Evolutionary conservation across 2,797 vertebrate genomes (phyloP).

Genomic region (Naso thynnoides): DNA sequence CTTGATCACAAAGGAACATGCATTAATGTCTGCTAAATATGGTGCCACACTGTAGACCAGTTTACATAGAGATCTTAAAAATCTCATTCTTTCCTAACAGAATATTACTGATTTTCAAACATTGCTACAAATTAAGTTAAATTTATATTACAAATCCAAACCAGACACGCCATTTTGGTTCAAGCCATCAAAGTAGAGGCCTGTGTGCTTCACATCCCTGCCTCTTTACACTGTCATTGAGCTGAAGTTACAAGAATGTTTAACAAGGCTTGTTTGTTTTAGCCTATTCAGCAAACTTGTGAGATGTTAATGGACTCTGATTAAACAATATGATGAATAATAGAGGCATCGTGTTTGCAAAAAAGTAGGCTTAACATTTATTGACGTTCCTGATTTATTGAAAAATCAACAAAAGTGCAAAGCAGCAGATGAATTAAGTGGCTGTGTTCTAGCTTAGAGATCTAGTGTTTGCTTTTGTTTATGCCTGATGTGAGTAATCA

Average conservation of each 20-base stretch:
- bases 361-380: not conserved
- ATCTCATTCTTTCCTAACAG: not conserved
- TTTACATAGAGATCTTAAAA: too few species aligned
- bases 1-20: too few species aligned
- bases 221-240: not conserved
- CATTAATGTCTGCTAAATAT: too few species aligned
- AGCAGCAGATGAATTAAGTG: not conserved
- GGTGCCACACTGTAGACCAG: too few species aligned
- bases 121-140: not conserved
- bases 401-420: not conserved
- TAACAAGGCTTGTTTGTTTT: not conserved
- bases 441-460: not conserved
- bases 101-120: not conserved
- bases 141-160: not conserved
- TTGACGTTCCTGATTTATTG: not conserved
- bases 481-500: not conserved
- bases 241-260: not conserved
- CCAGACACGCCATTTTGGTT: too few species aligned
- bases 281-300: not conserved
- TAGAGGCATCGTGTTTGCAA: not conserved
- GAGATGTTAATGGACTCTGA: not conserved
- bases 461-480: conserved; percentile 4
- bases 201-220: not conserved
- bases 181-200: not conserved
- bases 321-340: not conserved